phyloP scores from a whole-genome alignment of 2,113 vertebrate species.

The Galeopterus variegatus region DNA sequence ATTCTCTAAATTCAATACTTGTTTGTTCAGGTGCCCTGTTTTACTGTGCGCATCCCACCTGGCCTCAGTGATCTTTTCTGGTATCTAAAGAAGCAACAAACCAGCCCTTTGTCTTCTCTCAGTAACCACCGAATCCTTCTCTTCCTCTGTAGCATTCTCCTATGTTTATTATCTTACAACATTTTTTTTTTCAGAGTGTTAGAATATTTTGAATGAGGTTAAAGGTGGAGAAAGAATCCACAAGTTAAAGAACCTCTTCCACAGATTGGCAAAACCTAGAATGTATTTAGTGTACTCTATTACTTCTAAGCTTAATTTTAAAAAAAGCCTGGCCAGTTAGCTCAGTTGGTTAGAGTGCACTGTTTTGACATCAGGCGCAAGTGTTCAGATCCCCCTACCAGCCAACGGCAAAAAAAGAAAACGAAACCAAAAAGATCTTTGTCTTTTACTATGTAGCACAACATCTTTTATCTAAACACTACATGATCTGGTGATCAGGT shows the following conservation, averaged over 20 bases:
- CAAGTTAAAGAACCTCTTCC: not conserved
- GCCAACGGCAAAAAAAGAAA: too few species aligned
- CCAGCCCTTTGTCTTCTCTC: conserved; percentile 57
- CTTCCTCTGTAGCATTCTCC: not conserved
- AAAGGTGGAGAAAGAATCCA: conserved; percentile 15
- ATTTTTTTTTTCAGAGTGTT: not conserved
- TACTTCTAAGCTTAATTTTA: not conserved
- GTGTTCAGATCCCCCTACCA: too few species aligned
- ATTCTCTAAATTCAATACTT: conserved; percentile 49
- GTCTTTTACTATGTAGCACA: not conserved
- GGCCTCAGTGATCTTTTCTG: conserved; percentile 27
- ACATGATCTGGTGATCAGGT: not conserved
- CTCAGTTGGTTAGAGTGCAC: too few species aligned
- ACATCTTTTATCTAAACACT: not conserved
- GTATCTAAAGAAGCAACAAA: conserved; percentile 60
- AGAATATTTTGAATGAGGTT: conserved; percentile 46
- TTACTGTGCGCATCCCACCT: conserved; percentile 41
- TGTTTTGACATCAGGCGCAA: too few species aligned
- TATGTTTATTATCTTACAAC: not conserved
- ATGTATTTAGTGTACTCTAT: not conserved
- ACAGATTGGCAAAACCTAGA: not conserved
- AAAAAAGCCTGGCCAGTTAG: too few species aligned
- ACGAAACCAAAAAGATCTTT: not conserved
- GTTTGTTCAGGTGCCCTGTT: conserved; percentile 76
- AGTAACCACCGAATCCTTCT: not conserved